Evolutionary conservation across 2,888 invertebrate species (phyloP).

Genomic region (Merodon equestris): DNA sequence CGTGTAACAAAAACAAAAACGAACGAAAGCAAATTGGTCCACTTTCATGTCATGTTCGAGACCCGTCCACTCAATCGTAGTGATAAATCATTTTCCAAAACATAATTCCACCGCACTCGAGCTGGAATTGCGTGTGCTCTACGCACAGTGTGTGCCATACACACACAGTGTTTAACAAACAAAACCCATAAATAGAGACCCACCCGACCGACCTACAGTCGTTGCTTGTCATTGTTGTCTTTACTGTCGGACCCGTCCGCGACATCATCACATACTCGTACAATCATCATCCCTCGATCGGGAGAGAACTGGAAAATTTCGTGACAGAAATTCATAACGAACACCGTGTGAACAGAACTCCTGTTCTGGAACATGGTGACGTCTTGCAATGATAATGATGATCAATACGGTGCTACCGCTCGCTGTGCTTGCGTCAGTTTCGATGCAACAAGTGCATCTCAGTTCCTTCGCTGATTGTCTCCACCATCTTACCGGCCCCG

Average conservation of each 20-base stretch:
- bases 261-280: constrained; percentile 25
- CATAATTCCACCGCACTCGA: constrained; percentile 60
- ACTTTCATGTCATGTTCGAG: constrained; percentile 69
- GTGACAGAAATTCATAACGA: constrained; percentile 78
- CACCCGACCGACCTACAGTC: constrained; percentile 48
- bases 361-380: constrained; percentile 61
- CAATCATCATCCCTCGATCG: constrained; percentile 65
- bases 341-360: constrained; percentile 77
- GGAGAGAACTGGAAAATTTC: constrained; percentile 76
- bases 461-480: too few relatives aligned
- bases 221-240: constrained; percentile 14
- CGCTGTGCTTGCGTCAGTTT: constrained; percentile 2
- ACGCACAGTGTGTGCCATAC: constrained; percentile 43
- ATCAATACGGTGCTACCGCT: constrained; percentile 29
- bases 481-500: too few relatives aligned
- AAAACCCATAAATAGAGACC: constrained; percentile 22
- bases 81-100: constrained; percentile 69
- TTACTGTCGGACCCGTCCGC: not conserved
- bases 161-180: constrained; percentile 27
- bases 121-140: constrained; percentile 34
- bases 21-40: constrained; percentile 70
- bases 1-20: constrained; percentile 42
- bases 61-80: constrained; percentile 66
- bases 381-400: constrained; percentile 51
- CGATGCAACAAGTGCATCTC: constrained; percentile 56